phyloP scores from a whole-genome alignment of 2,888 invertebrate species.

The Bimastos eiseni region DNA sequence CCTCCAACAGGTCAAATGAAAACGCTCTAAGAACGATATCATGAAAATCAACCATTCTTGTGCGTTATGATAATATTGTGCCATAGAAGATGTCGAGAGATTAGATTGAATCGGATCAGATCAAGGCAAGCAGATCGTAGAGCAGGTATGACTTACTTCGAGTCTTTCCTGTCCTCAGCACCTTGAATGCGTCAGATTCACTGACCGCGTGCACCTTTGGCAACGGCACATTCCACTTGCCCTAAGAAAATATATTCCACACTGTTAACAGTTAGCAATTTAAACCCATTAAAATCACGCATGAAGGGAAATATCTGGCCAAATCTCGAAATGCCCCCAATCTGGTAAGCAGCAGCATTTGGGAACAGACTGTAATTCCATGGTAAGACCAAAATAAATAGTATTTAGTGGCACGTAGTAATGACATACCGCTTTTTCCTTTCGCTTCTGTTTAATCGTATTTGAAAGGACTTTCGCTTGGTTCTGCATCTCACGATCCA shows the following conservation, averaged over 20 bases:
- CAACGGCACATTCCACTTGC: constrained; percentile 99
- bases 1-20: neutral
- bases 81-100: too few species aligned
- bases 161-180: constrained; percentile 85
- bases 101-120: neutral
- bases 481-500: constrained; percentile 92
- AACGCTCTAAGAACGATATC: neutral
- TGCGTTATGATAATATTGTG: neutral
- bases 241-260: constrained; percentile 63
- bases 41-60: too few species aligned
- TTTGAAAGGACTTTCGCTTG: constrained; percentile 94
- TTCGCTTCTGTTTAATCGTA: constrained; percentile 98
- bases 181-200: constrained; percentile 94
- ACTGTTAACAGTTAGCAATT: too few species aligned
- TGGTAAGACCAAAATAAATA: neutral
- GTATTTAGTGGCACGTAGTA: neutral
- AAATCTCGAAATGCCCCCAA: too few species aligned
- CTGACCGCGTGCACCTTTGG: constrained; percentile 96
- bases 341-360: too few species aligned
- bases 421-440: constrained; percentile 82
- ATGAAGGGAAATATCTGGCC: too few species aligned
- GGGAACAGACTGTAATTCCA: too few species aligned
- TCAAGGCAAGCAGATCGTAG: neutral
- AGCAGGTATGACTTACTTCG: constrained; percentile 70
- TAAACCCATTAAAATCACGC: too few species aligned